Evolutionary conservation across 2,888 invertebrate genomes (phyloP), one percentile per base, ranked within the genome.

Genomic region (Stenodema calcarata): DNA sequence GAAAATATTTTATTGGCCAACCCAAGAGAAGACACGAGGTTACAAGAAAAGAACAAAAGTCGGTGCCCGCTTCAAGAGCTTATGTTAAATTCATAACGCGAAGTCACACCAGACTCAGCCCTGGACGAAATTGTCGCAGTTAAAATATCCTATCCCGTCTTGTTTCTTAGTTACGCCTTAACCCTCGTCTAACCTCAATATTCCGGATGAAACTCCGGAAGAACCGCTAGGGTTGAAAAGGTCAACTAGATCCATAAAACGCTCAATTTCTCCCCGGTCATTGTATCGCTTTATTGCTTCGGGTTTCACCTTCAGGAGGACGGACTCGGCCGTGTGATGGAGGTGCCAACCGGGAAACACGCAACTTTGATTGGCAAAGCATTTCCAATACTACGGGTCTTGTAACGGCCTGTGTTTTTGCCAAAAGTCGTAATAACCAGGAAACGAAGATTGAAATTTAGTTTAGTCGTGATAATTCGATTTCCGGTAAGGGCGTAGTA

Each of bases 171-270:
- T 62, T 18, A n/a, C n/a, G 50, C 62, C 62, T 23, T 18, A 62
- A 47, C 47, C 47, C 1, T 14, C 12, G 7, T 42, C 7, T 42
- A 42, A 42, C 42, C 42, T 11, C 42, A 11, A 42, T 42, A 9
- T 42, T 42, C 42, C 6, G 47, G 47, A 14, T 62, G 62, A 23
- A 62, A 23, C 54, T 54, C 11, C n/a, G 9, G 54, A 42, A 42
- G n/a, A n/a, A 54, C 42, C 41, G 76, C 23, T 35, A 42, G 42
- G 42, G 76, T 30, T 76, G 76, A 76, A 76, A 76, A 76, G 76
- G 76, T 76, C 76, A 76, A 76, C 76, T 76, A 42, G 76, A 76
- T 76, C 76, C 42, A 76, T 76, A 76, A 76, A 76, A 76, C 42
- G 76, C 41, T 76, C 41, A 76, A 76, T 76, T 76, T 76, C 76